Base-by-base conservation (phyloP, 2,888 invertebrate species). In the Conomelus anceps region DNA sequence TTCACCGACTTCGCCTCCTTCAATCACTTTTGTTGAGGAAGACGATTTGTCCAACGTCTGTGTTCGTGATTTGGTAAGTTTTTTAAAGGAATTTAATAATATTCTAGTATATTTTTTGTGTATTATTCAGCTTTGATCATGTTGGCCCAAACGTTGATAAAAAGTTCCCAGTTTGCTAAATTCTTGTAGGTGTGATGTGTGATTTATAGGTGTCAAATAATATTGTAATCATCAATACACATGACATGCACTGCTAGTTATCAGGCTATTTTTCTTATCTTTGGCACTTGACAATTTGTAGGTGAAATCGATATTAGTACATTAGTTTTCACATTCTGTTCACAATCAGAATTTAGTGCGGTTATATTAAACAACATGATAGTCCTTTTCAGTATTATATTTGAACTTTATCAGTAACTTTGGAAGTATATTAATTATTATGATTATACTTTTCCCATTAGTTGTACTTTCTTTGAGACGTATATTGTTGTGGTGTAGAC, bases 1-100 rank as follows among this genome's bases (percentile, higher is more conserved):
- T n/a, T 63, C 63, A 3, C 90, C 85, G 22, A 23, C 87, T 41
- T 90, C 90, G 20, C 89, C 89, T 13, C 41, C 90, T 17, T 85
- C 90, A 7, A 89, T 85, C 34, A 88, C 88, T n/a, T 86, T 88
- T 91, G 92, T 92, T 89, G 92, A 93, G 92, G 94, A 94, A 92
- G 93, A 94, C 92, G 94, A 94, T 92, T 93, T 95, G 92, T 95
- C 95, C 92, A 95, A 95, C 92, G 95, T 95, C 92, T 95, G 95
- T 93, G 95, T 95, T 91, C 95, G 95, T 92, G 95, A 94, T 92
- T 93, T 95, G 94, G 95, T 95, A 94, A 95, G 95, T 94, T n/a
- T n/a, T n/a, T n/a, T n/a, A n/a, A n/a, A n/a, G n/a, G n/a, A n/a
- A n/a, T n/a, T n/a, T n/a, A n/a, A n/a, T n/a, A n/a, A n/a, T n/a